Evolutionary conservation across 1,140 invertebrate genomes (phyloP).

Genomic region (Trinorchestia longiramus): DNA sequence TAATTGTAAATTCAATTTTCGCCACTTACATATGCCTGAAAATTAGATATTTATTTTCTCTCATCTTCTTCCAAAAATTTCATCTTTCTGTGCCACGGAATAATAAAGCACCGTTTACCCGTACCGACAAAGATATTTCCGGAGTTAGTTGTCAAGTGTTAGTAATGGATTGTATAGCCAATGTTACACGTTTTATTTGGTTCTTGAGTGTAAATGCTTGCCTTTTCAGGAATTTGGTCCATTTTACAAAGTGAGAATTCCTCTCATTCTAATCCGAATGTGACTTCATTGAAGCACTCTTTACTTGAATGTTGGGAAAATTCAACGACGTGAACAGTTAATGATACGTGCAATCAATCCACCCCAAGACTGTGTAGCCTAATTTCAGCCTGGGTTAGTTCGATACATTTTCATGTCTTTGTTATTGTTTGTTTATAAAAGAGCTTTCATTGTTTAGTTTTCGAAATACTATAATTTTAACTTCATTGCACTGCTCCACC

Average conservation of each 20-base stretch:
- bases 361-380: too few species aligned
- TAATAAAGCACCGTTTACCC: background rate
- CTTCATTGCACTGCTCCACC: background rate
- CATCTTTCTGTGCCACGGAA: too few species aligned
- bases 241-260: background rate
- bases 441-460: background rate
- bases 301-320: background rate
- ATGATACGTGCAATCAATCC: too few species aligned
- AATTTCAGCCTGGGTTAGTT: background rate
- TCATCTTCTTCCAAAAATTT: too few species aligned
- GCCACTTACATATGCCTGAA: too few species aligned
- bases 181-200: background rate
- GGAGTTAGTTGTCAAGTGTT: background rate
- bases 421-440: background rate
- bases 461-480: background rate
- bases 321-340: too few species aligned
- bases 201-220: background rate
- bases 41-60: too few species aligned
- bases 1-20: too few species aligned
- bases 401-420: background rate
- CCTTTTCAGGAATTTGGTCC: background rate
- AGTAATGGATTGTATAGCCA: background rate
- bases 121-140: background rate
- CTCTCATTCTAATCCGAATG: background rate
- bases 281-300: background rate